These are phyloP conservation scores for Nothura maculosa DNA, from an alignment of 2,797 vertebrate genomes.

Conservation along the genomic window DNA sequence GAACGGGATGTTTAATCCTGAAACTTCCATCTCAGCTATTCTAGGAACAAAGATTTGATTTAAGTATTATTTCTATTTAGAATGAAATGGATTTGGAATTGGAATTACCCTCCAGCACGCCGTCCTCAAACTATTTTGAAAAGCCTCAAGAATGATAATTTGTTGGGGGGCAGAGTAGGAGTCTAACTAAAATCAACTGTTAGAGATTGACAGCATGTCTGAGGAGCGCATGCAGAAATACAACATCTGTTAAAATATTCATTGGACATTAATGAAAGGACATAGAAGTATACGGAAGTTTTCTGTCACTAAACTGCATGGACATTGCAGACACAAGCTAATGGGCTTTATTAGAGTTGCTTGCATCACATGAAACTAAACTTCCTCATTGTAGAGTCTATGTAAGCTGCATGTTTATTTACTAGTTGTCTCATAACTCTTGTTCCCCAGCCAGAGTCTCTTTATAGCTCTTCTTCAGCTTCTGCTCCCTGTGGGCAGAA, in stretches of 20 bases:
- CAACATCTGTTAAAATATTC: constrained; percentile 47
- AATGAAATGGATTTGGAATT: constrained; percentile 61
- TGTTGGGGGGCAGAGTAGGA: constrained; percentile 59
- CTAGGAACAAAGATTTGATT: constrained; percentile 52
- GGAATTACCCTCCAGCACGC: constrained; percentile 49
- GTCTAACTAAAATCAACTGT: constrained; percentile 44
- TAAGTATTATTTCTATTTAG: constrained; percentile 71
- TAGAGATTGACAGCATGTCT: constrained; percentile 52
- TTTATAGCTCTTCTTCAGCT: constrained; percentile 79
- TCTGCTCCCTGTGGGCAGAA: constrained; percentile 81
- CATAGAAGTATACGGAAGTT: constrained; percentile 34
- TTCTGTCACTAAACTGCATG: constrained; percentile 56
- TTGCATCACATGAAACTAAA: constrained; percentile 55
- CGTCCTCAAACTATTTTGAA: constrained; percentile 63
- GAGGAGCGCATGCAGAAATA: constrained; percentile 55
- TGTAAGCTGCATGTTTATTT: constrained; percentile 60
- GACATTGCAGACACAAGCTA: constrained; percentile 50
- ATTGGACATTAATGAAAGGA: constrained; percentile 39
- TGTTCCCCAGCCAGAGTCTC: constrained; percentile 82
- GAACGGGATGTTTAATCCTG: constrained; percentile 47
- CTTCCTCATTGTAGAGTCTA: constrained; percentile 30
- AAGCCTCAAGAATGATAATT: constrained; percentile 68
- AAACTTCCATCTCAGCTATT: constrained; percentile 41
- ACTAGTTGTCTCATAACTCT: constrained; percentile 70
- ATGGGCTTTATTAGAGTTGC: constrained; percentile 42